Conservation (phyloP, 2,797 vertebrate species). For the Fistularia commersonii region DNA sequence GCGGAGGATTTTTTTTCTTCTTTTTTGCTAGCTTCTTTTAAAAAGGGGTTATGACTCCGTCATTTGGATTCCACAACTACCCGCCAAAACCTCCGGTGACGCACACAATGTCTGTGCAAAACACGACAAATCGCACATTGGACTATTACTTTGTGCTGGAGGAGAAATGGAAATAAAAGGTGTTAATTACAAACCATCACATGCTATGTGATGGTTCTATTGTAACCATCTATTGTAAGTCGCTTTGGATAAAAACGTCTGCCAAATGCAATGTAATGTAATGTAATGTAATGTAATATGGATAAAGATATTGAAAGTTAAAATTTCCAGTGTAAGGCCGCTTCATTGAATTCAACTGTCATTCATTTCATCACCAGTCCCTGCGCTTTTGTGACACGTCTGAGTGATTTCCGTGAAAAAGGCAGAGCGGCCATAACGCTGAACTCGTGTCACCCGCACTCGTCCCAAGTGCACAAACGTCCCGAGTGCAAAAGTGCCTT, state of each 20-base stretch:
- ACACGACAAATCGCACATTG: constrained; percentile 39
- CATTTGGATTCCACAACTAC: constrained; percentile 47
- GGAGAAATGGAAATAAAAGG: constrained; percentile 41
- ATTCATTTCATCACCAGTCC: not conserved
- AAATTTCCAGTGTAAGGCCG: not conserved
- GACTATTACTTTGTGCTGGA: constrained; percentile 57
- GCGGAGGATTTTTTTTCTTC: constrained; percentile 2
- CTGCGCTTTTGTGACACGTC: not conserved
- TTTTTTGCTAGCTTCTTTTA: constrained; percentile 45
- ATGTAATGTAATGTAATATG: too few relatives aligned
- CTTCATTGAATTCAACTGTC: not conserved
- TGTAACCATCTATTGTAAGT: not conserved
- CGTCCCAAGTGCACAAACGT: constrained; percentile 2
- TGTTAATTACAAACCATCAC: constrained; percentile 34
- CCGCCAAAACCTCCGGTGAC: constrained; percentile 77
- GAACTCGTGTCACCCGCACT: not conserved
- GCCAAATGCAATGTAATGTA: too few relatives aligned
- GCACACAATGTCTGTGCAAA: constrained; percentile 56
- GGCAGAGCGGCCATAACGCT: not conserved
- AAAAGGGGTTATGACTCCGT: constrained; percentile 60
- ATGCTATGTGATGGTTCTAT: constrained; percentile 12
- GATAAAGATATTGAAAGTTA: not conserved
- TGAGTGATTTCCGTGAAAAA: not conserved
- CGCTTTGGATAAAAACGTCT: too few relatives aligned
- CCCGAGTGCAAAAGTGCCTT: constrained; percentile 37